Percentiles rank a stretch among this genome's conserved stretches.
Evolutionary conservation across 1,140 invertebrate species (phyloP).

Genomic region (Atta cephalotes): DNA sequence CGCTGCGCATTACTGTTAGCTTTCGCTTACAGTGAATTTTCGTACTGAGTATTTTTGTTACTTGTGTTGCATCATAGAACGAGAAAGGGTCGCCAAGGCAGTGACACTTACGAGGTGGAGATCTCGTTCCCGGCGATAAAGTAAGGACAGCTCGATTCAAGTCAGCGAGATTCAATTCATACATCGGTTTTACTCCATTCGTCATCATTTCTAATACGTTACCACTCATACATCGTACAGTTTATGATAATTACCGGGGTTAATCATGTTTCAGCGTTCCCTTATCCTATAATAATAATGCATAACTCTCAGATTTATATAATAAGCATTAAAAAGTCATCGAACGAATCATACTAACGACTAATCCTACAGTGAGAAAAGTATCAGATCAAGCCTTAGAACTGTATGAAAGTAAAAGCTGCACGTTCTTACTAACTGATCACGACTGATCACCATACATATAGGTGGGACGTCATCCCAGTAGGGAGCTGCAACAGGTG

Average conservation of each 20-base stretch:
- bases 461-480: conserved; percentile 47
- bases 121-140: conserved; percentile 96
- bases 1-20: neutral
- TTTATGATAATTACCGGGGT: neutral
- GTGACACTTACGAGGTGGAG: conserved; percentile 95
- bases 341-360: conserved; percentile 37
- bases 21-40: conserved; percentile 19
- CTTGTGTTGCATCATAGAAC: conserved; percentile 84
- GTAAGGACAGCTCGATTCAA: conserved; percentile 89
- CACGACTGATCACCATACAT: conserved; percentile 46
- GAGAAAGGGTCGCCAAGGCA: conserved; percentile 86
- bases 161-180: conserved; percentile 57
- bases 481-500: conserved; percentile 34
- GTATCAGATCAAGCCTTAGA: conserved; percentile 27
- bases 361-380: conserved; percentile 42
- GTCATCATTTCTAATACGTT: conserved; percentile 55
- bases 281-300: neutral
- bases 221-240: conserved; percentile 22
- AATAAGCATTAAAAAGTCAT: conserved; percentile 14
- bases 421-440: conserved; percentile 74
- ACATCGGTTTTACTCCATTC: conserved; percentile 47
- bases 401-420: conserved; percentile 45
- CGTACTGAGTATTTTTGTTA: conserved; percentile 78
- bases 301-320: conserved; percentile 21
- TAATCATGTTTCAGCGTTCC: neutral